Evolutionary conservation across 2,113 vertebrate species (phyloP), one percentile per base, ranked within the genome.

Genomic region (Perca fluviatilis): DNA sequence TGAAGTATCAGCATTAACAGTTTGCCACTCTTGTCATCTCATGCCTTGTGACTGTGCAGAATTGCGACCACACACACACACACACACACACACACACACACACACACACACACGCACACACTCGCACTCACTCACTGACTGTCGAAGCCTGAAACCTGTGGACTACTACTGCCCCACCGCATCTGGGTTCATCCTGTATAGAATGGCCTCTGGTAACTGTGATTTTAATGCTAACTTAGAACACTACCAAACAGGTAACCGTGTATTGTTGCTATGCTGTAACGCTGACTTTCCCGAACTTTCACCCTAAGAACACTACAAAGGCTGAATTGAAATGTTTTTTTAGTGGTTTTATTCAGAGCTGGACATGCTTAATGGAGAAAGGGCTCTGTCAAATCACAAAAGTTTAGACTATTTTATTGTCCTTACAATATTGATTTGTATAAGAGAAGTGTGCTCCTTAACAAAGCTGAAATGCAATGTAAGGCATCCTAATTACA

Each of bases 391-490:
- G 71, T 77, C 64, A 80, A 66, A 84, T 83, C 71, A 58, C 58
- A 56, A 14, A 50, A 49, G 49, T 61, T 73, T 25, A 54, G 56
- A 79, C 49, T 18, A 54, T 82, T 83, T 73, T 64, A 43, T 60
- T 18, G 58, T 79, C 49, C 47, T 82, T 53, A 50, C 47, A 73
- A 60, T 65, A 68, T 51, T 15, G 83, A 91, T 94, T 96, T 97
- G 95, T 94, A 96, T 95, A 94, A 95, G 73, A 83, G 76, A 86
- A 79, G 61, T 89, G 86, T 85, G 76, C 85, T 83, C 75, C 30
- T 78, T 79, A 58, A 74, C 77, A 47, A 74, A 79, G 56, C 74
- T 82, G 36, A 54, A 80, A 50, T 74, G 70, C 69, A 71, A 30
- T 23, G 62, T 74, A 63, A 85, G 75, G 75, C 90, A 72, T 89